A percentile compares a stretch with the other conserved stretches of the same genome.
These are phyloP conservation scores for Babyrousa celebensis DNA, from an alignment of 2,797 vertebrate species.

Conservation along the genomic window DNA sequence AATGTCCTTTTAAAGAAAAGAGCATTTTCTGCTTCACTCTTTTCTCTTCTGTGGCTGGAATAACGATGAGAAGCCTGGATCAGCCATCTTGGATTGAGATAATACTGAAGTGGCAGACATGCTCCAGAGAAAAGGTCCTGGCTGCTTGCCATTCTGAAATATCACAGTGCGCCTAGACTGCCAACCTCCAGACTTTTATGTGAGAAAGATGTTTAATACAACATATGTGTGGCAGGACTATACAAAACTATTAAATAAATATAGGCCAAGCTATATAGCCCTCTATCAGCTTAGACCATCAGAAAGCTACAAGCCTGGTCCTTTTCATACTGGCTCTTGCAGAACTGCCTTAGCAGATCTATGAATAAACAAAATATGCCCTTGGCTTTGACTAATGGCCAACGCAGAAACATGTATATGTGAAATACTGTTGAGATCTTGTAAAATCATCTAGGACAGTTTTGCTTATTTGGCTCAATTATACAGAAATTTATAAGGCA, in stretches of 20 bases:
- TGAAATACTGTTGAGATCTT: background rate
- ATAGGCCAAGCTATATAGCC: background rate
- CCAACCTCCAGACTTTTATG: background rate
- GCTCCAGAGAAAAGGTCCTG: background rate
- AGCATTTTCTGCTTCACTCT: background rate
- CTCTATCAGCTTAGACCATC: background rate
- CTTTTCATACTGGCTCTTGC: background rate
- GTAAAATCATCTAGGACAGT: background rate
- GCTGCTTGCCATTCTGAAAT: background rate
- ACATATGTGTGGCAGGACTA: background rate
- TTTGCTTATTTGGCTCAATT: slow-evolving; percentile 36
- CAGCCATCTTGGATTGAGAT: background rate
- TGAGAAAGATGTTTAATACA: background rate
- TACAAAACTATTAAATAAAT: background rate
- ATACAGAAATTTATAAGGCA: background rate
- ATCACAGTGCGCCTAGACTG: background rate
- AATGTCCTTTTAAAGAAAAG: background rate
- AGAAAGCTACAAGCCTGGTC: background rate
- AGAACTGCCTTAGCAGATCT: background rate
- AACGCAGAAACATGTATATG: background rate
- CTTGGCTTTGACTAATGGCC: slow-evolving; percentile 7
- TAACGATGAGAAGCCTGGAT: background rate
- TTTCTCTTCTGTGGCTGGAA: background rate
- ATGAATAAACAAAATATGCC: background rate
- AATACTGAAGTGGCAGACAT: background rate